These are phyloP conservation scores for Emydocephalus ijimae DNA, from an alignment of 2,113 vertebrate genomes.

Conservation along the genomic window DNA sequence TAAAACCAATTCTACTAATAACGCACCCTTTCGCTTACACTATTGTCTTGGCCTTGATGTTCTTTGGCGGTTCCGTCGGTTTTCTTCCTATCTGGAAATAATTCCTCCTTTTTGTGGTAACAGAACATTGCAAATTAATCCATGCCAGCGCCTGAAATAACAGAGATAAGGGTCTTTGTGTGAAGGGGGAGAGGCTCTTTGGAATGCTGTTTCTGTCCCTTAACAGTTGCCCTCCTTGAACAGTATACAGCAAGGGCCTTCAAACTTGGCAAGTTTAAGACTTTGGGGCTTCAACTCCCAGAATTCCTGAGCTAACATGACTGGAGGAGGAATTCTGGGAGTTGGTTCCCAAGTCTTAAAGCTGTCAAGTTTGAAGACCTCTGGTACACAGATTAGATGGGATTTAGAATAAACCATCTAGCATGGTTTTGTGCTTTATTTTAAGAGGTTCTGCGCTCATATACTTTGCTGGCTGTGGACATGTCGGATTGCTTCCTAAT, in stretches of 20 bases:
- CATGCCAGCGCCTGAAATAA: neutral
- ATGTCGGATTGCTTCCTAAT: neutral
- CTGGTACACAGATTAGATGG: neutral
- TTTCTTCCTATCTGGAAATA: neutral
- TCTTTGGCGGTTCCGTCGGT: neutral
- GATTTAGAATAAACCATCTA: neutral
- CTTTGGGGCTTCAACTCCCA: too few relatives aligned
- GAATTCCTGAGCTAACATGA: too few relatives aligned
- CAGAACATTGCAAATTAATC: neutral
- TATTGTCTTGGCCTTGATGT: neutral
- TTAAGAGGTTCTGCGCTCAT: neutral
- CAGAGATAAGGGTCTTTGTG: neutral
- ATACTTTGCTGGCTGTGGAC: conserved; percentile 2
- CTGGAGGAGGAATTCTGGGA: too few relatives aligned
- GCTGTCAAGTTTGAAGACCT: too few relatives aligned
- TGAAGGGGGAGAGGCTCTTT: neutral
- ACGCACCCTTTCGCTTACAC: neutral
- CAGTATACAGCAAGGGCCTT: too few relatives aligned
- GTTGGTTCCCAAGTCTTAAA: too few relatives aligned
- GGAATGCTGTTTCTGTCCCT: neutral
- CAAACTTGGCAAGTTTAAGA: too few relatives aligned
- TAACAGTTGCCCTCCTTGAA: neutral
- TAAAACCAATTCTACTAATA: neutral
- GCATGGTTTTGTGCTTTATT: neutral
- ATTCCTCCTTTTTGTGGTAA: neutral